These are phyloP conservation scores for Bombus pascuorum DNA, from an alignment of 1,140 invertebrate species.

Conservation along the genomic window DNA sequence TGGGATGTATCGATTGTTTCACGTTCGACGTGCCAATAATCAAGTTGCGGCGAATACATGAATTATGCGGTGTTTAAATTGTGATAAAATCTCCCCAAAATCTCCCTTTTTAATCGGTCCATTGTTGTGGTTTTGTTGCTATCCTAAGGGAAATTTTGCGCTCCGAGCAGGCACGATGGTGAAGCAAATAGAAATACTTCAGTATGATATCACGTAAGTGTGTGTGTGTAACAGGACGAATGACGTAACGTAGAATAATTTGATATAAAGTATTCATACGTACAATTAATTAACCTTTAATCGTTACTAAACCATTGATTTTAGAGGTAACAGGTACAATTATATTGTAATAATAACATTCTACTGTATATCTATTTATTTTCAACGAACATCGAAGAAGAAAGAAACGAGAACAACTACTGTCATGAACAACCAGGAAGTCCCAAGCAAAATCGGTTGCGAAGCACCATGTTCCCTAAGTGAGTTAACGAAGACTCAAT, in stretches of 20 bases:
- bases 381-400: not conserved
- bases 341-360: no score
- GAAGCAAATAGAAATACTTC: not conserved
- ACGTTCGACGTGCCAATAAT: constrained; percentile 8
- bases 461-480: not conserved
- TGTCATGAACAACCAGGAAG: not conserved
- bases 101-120: not conserved
- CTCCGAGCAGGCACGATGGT: not conserved
- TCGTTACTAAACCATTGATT: no score
- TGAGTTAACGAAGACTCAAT: constrained; percentile 26
- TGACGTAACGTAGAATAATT: not conserved
- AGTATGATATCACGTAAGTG: not conserved
- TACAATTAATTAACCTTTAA: not conserved
- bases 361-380: not conserved
- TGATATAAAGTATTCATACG: not conserved
- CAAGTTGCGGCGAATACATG: not conserved
- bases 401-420: not conserved
- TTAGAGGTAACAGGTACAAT: no score
- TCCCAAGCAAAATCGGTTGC: constrained; percentile 10
- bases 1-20: not conserved
- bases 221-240: not conserved
- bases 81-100: not conserved
- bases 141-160: not conserved
- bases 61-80: not conserved
- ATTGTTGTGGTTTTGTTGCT: not conserved